Base-by-base conservation (phyloP, 1,140 invertebrate genomes). In the Apis laboriosa region DNA sequence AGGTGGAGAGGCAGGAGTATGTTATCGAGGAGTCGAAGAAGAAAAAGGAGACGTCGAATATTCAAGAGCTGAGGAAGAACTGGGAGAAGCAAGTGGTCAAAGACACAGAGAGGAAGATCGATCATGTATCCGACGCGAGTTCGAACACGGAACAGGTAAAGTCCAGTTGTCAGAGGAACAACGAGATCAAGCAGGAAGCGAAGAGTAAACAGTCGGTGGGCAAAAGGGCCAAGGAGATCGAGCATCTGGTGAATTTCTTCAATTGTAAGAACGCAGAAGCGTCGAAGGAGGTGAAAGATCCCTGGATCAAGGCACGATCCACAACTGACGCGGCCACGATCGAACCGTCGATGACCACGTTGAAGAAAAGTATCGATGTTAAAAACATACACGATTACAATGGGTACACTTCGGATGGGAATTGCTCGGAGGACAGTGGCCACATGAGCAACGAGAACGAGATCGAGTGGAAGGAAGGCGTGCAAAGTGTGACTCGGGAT, bases 381-480 rank as follows among this genome's bases (percentile, higher is more conserved):
- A 90, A 89, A 49, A 70, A 12, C 13, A 53, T 70, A 21, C 83
- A 83, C 5, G 82, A 82, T 8, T 83, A 88, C 70, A 88, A 80
- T 12, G 87, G 93, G 7, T 94, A 94, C 72, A 84, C 86, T 0
- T 94, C 93, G 11, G 93, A 94, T 75, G 92, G 92, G 0, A 94
- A 94, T 86, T 96, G 96, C 85, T 97, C 96, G 60, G 96, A 97
- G 89, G 96, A 97, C 92, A 97, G 96, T 49, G 96, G 96, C 67
- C 96, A 97, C 92, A 97, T 97, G 77, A 97, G 96, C 64, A 97
- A 97, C 87, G 96, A 96, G 87, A 95, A 95, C 86, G 95, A 96
- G 28, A 92, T 93, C 1, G 94, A 94, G 81, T 90, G 87, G 88
- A 91, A 92, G 58, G 89, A 90, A 8, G 67, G 61, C 17, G 51